Evolutionary conservation across 2,888 invertebrate species (phyloP).

Genomic region (Diarsia mendica): DNA sequence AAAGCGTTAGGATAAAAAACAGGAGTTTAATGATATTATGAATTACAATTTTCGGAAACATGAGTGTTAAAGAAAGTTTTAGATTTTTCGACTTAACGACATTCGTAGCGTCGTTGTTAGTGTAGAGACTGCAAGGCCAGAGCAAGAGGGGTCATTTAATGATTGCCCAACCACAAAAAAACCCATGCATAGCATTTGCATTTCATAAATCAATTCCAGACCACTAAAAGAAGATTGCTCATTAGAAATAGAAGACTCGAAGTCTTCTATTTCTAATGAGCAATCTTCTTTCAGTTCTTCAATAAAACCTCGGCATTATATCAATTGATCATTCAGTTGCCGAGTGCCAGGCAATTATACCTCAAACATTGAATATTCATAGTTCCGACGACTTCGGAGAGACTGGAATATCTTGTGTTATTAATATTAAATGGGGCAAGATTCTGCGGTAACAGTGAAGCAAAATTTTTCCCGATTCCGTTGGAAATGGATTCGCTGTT

Average conservation of each 20-base stretch:
- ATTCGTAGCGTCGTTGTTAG: too few relatives aligned
- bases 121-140: too few relatives aligned
- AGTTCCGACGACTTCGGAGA: not conserved
- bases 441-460: constrained; percentile 1
- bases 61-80: too few relatives aligned
- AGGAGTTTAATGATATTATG: too few relatives aligned
- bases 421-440: constrained; percentile 23
- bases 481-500: not conserved
- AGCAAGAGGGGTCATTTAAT: too few relatives aligned
- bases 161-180: too few relatives aligned
- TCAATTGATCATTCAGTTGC: constrained; percentile 40
- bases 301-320: constrained; percentile 15
- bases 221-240: not conserved
- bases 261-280: too few relatives aligned
- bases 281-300: too few relatives aligned
- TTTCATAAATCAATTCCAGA: constrained; percentile 9
- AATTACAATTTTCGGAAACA: too few relatives aligned
- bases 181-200: too few relatives aligned
- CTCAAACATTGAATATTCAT: constrained; percentile 48
- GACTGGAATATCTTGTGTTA: constrained; percentile 23
- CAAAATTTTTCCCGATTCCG: not conserved
- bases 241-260: constrained; percentile 33
- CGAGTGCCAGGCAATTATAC: constrained; percentile 30
- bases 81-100: too few relatives aligned
- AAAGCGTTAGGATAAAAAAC: too few relatives aligned